Conservation (phyloP, 2,797 vertebrate species). For the Linurgus olivaceus region DNA sequence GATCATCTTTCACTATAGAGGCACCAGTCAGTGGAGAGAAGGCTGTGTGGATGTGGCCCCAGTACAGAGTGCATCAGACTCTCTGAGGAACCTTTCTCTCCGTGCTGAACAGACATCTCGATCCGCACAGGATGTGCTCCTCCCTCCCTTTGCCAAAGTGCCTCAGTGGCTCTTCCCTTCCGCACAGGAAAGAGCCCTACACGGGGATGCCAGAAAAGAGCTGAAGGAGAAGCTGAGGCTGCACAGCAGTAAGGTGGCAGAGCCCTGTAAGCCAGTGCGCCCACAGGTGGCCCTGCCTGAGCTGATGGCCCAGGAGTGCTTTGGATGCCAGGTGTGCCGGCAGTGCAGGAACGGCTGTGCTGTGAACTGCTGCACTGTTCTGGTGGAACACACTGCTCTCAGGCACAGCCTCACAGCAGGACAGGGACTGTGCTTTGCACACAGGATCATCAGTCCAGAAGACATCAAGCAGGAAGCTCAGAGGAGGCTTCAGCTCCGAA, state of each 20-base stretch:
- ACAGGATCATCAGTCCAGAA: slow-evolving; percentile 77
- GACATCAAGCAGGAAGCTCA: slow-evolving; percentile 87
- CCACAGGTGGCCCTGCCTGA: slow-evolving; percentile 71
- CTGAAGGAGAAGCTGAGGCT: slow-evolving; percentile 85
- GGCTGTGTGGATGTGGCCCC: slow-evolving; percentile 70
- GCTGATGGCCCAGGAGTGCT: background rate
- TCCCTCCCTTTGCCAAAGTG: slow-evolving; percentile 74
- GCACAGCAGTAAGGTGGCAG: slow-evolving; percentile 79
- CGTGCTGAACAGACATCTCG: slow-evolving; percentile 61
- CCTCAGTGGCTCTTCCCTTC: slow-evolving; percentile 82
- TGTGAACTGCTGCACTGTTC: background rate
- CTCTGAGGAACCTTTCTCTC: slow-evolving; percentile 71
- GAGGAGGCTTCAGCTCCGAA: slow-evolving; percentile 80
- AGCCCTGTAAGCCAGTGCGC: slow-evolving; percentile 78
- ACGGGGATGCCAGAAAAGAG: slow-evolving; percentile 76
- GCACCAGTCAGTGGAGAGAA: slow-evolving; percentile 81
- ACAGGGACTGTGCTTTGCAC: slow-evolving; percentile 53
- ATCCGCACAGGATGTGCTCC: slow-evolving; percentile 71
- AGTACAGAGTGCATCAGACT: slow-evolving; percentile 59
- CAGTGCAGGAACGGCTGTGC: slow-evolving; percentile 39
- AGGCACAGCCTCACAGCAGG: slow-evolving; percentile 7
- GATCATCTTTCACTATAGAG: slow-evolving; percentile 80
- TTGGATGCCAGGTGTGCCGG: slow-evolving; percentile 22
- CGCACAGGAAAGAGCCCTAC: slow-evolving; percentile 75
- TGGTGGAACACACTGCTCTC: slow-evolving; percentile 11